Evolutionary conservation across 2,113 vertebrate species (phyloP).

Genomic region (Vulpes vulpes): DNA sequence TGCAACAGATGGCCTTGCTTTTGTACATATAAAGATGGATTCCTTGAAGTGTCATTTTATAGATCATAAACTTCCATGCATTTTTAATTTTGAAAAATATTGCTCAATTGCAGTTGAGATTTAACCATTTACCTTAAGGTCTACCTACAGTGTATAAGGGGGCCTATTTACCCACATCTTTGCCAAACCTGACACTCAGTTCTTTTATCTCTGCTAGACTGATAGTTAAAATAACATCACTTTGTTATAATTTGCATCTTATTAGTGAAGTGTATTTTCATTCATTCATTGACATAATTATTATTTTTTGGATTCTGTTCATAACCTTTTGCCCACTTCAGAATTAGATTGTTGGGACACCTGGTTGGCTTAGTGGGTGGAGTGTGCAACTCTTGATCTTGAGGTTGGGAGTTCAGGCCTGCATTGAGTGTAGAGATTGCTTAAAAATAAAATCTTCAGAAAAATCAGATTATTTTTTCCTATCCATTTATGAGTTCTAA

Average conservation of each 20-base stretch:
- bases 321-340: neutral
- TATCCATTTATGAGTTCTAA: neutral
- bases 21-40: neutral
- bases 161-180: neutral
- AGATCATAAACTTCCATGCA: neutral
- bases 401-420: neutral
- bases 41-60: neutral
- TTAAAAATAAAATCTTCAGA: neutral
- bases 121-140: neutral
- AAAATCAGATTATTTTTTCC: neutral
- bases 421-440: neutral
- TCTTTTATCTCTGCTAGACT: conserved; percentile 10
- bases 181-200: neutral
- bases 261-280: conserved; percentile 18
- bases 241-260: neutral
- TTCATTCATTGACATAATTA: neutral
- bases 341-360: neutral
- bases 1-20: neutral
- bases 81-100: neutral
- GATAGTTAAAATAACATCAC: neutral
- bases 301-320: neutral
- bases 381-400: neutral
- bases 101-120: neutral
- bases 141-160: neutral
- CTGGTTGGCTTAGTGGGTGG: neutral